Conservation (phyloP, 2,888 invertebrate genomes). For the Cotesia congregata region DNA sequence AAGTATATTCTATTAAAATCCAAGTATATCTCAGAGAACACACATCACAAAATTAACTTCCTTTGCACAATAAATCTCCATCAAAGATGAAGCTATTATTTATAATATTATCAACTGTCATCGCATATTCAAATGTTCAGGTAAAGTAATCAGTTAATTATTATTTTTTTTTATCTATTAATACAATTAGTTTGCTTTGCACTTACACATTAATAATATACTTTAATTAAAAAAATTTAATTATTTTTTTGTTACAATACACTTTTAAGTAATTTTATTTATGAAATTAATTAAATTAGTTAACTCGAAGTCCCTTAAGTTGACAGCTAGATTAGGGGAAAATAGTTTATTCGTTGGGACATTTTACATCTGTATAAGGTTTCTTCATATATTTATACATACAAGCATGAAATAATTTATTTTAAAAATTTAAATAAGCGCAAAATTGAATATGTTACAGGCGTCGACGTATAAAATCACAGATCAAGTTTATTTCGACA, state of each 20-base stretch:
- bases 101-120: not conserved
- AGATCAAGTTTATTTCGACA: constrained; percentile 86
- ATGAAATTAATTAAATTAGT: not conserved
- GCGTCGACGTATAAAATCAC: constrained; percentile 80
- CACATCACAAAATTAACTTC: not conserved
- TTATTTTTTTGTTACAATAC: not conserved
- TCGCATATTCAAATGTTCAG: not conserved
- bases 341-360: not conserved
- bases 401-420: not conserved
- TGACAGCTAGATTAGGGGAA: not conserved
- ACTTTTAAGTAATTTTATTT: not conserved
- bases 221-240: not conserved
- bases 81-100: constrained; percentile 6
- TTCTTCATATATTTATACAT: not conserved
- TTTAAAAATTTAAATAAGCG: not conserved
- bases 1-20: not conserved
- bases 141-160: not conserved
- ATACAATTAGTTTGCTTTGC: not conserved
- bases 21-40: not conserved
- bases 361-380: not conserved
- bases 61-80: not conserved
- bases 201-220: too few relatives aligned
- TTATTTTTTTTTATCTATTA: not conserved
- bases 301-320: not conserved
- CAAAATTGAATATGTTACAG: constrained; percentile 64